Conservation (phyloP, 2,797 vertebrate genomes). For the Falco naumanni region DNA sequence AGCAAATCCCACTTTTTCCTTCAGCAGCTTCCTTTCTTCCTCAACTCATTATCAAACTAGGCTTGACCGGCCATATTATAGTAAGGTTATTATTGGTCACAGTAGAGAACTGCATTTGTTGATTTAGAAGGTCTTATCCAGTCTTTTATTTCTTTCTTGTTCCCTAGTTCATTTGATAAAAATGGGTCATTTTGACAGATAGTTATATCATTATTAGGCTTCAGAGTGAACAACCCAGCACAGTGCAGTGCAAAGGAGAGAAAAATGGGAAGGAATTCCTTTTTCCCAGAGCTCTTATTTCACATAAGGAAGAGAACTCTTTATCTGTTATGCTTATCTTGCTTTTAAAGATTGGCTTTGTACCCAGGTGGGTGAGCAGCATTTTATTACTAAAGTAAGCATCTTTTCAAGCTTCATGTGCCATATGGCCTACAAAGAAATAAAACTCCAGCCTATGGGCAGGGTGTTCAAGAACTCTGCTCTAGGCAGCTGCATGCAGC, state of each 20-base stretch:
- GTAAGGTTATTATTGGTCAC: background rate
- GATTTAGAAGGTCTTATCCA: background rate
- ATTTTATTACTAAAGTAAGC: conserved; percentile 11
- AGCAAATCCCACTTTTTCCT: background rate
- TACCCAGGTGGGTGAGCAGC: conserved; percentile 17
- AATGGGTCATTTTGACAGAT: background rate
- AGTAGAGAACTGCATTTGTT: background rate
- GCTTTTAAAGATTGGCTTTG: conserved; percentile 20
- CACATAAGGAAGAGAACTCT: background rate
- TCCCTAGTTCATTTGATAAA: background rate
- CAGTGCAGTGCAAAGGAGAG: background rate
- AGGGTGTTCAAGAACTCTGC: conserved; percentile 21
- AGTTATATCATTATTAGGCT: background rate
- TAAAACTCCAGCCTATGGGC: conserved; percentile 5
- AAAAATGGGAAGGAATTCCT: background rate
- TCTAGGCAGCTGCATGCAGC: background rate
- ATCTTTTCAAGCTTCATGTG: conserved; percentile 5
- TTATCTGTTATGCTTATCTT: conserved; percentile 41
- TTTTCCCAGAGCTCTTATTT: background rate
- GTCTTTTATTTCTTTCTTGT: background rate
- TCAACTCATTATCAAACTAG: background rate
- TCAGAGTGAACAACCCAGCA: background rate
- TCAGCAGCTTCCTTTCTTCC: background rate
- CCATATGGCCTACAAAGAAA: conserved; percentile 26
- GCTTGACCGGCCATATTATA: background rate